Conservation (phyloP, 2,797 vertebrate species). For the Oryzias sinensis region DNA sequence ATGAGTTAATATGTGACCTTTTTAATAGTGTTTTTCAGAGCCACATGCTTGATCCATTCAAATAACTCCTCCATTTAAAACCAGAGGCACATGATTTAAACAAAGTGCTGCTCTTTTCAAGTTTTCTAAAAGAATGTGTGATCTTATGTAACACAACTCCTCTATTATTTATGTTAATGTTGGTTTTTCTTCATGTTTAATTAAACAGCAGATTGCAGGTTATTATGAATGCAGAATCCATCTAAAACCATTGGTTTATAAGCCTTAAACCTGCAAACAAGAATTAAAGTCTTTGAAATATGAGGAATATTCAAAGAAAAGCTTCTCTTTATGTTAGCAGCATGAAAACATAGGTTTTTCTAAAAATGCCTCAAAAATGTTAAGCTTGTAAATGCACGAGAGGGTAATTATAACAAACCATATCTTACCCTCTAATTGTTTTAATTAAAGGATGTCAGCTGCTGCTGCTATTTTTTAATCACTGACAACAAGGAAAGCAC, state of each 20-base stretch:
- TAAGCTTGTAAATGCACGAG: slow-evolving; percentile 18
- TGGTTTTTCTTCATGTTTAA: background rate
- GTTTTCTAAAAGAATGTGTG: too few species aligned
- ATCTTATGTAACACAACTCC: too few species aligned
- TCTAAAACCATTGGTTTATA: background rate
- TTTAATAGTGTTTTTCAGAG: background rate
- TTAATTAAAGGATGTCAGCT: slow-evolving; percentile 42
- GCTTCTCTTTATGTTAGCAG: slow-evolving; percentile 2
- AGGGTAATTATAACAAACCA: slow-evolving; percentile 15
- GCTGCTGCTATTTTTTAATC: slow-evolving; percentile 30
- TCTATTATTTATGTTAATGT: too few species aligned
- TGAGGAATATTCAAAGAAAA: background rate
- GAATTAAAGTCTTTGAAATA: slow-evolving; percentile 6
- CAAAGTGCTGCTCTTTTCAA: too few species aligned
- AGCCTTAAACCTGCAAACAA: background rate
- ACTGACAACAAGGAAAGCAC: slow-evolving; percentile 55
- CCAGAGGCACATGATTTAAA: too few species aligned
- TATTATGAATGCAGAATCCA: background rate
- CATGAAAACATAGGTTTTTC: slow-evolving; percentile 6
- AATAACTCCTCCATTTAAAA: background rate
- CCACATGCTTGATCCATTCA: slow-evolving; percentile 5
- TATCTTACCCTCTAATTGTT: slow-evolving; percentile 50
- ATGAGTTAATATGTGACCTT: background rate
- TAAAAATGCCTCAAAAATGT: slow-evolving; percentile 28
- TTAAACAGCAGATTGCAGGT: background rate